Percentiles rank a stretch among this genome's conserved stretches.
phyloP scores from a whole-genome alignment of 2,797 vertebrate genomes.

The Rallus crepitans region DNA sequence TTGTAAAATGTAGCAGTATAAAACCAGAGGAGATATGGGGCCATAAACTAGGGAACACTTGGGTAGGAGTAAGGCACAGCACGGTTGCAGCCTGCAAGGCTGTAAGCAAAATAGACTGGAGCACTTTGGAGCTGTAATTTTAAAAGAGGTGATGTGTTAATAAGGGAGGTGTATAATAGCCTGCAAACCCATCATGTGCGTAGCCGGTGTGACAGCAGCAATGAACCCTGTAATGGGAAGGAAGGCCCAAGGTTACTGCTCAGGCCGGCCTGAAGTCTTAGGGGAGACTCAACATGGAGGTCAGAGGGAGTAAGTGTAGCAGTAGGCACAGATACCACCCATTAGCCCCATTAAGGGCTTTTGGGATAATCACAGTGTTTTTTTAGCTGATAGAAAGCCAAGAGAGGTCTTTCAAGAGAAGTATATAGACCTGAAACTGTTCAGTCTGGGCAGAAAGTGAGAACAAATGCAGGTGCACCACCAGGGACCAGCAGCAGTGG shows the following conservation, averaged over 20 bases:
- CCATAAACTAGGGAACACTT: background rate
- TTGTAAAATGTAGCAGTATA: background rate
- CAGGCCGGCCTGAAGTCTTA: background rate
- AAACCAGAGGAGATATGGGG: background rate
- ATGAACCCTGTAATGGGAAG: background rate
- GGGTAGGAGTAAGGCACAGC: background rate
- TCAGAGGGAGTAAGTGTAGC: background rate
- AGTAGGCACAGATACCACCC: background rate
- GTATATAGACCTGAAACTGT: background rate
- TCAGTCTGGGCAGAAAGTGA: background rate
- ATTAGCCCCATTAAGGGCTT: background rate
- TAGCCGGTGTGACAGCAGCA: background rate
- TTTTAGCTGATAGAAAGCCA: background rate
- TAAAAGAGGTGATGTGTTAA: background rate
- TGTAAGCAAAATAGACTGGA: background rate
- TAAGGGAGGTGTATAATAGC: background rate
- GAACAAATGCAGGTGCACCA: background rate
- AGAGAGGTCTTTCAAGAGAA: background rate
- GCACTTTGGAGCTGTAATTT: background rate
- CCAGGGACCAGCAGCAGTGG: background rate
- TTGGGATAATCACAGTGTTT: background rate
- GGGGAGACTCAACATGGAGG: background rate
- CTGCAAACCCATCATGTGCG: background rate
- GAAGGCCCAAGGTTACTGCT: background rate
- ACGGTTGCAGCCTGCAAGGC: background rate